phyloP scores from a whole-genome alignment of 2,113 vertebrate species.

The Scatophagus argus region DNA sequence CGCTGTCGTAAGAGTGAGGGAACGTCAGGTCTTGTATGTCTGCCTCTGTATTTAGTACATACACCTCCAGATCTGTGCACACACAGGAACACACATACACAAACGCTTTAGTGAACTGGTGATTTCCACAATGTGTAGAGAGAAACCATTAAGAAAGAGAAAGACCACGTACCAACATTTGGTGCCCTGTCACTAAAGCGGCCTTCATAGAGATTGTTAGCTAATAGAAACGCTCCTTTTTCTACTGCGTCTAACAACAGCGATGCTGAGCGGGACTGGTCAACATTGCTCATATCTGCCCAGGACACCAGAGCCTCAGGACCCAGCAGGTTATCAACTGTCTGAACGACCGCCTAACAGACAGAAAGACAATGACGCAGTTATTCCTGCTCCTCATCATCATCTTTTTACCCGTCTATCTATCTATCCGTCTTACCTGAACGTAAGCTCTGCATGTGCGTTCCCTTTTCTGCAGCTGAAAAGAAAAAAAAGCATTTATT shows the following conservation, averaged over 20 bases:
- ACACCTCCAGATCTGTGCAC: constrained; percentile 90
- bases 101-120: neutral
- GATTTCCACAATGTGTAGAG: neutral
- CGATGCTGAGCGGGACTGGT: constrained; percentile 93
- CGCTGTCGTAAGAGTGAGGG: constrained; percentile 91
- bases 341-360: constrained; percentile 91
- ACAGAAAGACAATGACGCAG: constrained; percentile 20
- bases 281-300: constrained; percentile 91
- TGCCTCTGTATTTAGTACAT: constrained; percentile 91
- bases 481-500: constrained; percentile 34
- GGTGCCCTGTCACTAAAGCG: constrained; percentile 90
- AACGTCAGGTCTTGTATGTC: constrained; percentile 93
- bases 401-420: neutral
- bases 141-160: neutral
- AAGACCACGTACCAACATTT: constrained; percentile 86
- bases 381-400: neutral
- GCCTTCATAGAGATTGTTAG: constrained; percentile 92
- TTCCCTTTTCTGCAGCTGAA: constrained; percentile 93
- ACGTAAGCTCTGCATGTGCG: constrained; percentile 93
- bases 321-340: constrained; percentile 90
- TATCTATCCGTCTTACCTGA: constrained; percentile 83
- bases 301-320: constrained; percentile 91
- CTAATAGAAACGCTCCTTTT: constrained; percentile 93
- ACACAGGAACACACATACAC: constrained; percentile 30
- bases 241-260: constrained; percentile 93